These are phyloP conservation scores for Taenaris catops DNA, from an alignment of 2,888 invertebrate species.

Conservation along the genomic window DNA sequence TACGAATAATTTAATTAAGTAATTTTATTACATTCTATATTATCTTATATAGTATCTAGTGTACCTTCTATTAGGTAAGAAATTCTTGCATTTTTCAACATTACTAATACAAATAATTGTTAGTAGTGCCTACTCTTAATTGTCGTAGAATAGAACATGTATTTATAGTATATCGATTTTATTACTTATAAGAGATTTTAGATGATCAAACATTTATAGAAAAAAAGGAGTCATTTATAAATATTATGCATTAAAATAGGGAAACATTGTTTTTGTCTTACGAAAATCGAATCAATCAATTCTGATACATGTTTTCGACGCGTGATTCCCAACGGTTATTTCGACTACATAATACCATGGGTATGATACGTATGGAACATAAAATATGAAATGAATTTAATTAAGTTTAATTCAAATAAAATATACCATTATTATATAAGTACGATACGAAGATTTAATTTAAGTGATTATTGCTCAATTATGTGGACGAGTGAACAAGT, in stretches of 20 bases:
- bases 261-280: slow-evolving; percentile 11
- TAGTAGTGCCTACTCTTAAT: no score
- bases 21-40: no score
- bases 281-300: slow-evolving; percentile 4
- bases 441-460: slow-evolving; percentile 50
- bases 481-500: slow-evolving; percentile 42
- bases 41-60: no score
- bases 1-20: no score
- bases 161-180: slow-evolving; percentile 67
- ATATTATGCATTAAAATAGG: slow-evolving; percentile 6
- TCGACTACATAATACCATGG: no score
- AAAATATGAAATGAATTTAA: slow-evolving; percentile 11
- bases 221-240: slow-evolving; percentile 4
- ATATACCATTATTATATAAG: slow-evolving; percentile 7
- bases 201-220: slow-evolving; percentile 6
- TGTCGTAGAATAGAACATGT: slow-evolving; percentile 79
- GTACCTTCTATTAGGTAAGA: slow-evolving; percentile 15
- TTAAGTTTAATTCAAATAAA: slow-evolving; percentile 24
- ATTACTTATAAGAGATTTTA: slow-evolving; percentile 54
- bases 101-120: slow-evolving; percentile 23
- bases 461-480: slow-evolving; percentile 73
- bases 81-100: slow-evolving; percentile 26
- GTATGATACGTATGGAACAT: no score
- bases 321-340: not conserved
- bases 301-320: slow-evolving; percentile 2